Conservation (phyloP, 2,888 invertebrate genomes). For the Ellobium chinense region DNA sequence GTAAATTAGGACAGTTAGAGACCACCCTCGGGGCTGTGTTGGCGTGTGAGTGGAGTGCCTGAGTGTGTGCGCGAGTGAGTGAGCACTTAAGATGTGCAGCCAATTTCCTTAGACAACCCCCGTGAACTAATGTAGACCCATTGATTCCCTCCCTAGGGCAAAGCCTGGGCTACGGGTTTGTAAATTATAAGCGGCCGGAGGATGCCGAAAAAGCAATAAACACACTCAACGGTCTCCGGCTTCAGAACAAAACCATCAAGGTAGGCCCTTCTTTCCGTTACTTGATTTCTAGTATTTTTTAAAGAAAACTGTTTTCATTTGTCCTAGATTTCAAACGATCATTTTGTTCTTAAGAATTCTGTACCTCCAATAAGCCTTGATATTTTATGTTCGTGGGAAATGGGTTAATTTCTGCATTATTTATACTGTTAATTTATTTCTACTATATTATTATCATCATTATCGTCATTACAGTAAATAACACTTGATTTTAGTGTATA, state of each 20-base stretch:
- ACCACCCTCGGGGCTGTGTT: too few species aligned
- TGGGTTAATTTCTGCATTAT: conserved; percentile 19
- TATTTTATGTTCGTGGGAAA: conserved; percentile 11
- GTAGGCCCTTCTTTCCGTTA: conserved; percentile 50
- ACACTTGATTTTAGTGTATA: conserved; percentile 11
- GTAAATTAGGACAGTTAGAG: too few species aligned
- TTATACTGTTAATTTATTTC: conserved; percentile 26
- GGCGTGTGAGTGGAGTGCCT: too few species aligned
- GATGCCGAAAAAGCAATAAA: conserved; percentile 99
- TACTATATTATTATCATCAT: conserved; percentile 5
- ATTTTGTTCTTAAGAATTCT: conserved; percentile 6
- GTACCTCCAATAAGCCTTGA: background rate
- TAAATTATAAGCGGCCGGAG: conserved; percentile 98
- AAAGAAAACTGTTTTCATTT: background rate
- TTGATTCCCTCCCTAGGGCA: conserved; percentile 84
- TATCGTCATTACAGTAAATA: conserved; percentile 10
- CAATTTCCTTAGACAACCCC: conserved; percentile 23
- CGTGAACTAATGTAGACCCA: conserved; percentile 32
- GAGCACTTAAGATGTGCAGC: too few species aligned
- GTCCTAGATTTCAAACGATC: background rate
- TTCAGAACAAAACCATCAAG: conserved; percentile 99
- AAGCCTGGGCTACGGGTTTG: conserved; percentile 99
- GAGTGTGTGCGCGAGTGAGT: too few species aligned
- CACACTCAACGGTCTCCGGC: conserved; percentile 96
- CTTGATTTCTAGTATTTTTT: background rate